phyloP scores from a whole-genome alignment of 2,888 invertebrate genomes.

The Zonitis immaculata region DNA sequence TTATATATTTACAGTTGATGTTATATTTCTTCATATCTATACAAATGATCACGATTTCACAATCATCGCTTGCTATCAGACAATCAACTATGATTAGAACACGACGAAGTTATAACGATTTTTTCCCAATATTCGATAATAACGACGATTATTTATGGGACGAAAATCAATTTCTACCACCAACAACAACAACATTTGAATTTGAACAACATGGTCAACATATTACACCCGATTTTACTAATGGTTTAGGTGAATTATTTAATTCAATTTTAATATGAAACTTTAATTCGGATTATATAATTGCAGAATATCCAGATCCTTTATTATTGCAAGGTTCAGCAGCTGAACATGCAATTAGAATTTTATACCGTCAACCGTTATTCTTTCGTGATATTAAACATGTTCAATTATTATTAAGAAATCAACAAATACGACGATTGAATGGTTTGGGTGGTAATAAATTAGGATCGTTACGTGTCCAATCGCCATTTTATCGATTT shows the following conservation, averaged over 20 bases:
- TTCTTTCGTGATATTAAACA: slow-evolving; percentile 65
- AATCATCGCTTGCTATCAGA: neutral
- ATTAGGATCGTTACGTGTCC: slow-evolving; percentile 58
- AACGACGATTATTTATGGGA: neutral
- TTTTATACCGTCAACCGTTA: slow-evolving; percentile 53
- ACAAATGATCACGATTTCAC: neutral
- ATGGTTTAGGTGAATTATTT: slow-evolving; percentile 43
- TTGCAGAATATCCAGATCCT: slow-evolving; percentile 53
- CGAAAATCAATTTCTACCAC: slow-evolving; percentile 34
- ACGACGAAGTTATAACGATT: neutral
- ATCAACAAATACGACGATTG: slow-evolving; percentile 56
- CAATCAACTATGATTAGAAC: neutral
- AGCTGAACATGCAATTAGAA: slow-evolving; percentile 54
- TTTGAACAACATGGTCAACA: slow-evolving; percentile 46
- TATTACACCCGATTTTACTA: slow-evolving; percentile 45
- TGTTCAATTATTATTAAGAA: slow-evolving; percentile 55
- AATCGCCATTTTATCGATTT: slow-evolving; percentile 53
- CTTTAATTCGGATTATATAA: neutral
- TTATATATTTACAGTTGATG: neutral
- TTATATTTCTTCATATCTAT: neutral
- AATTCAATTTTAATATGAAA: neutral
- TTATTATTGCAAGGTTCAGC: slow-evolving; percentile 57
- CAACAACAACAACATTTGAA: slow-evolving; percentile 20
- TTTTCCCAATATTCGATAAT: neutral
- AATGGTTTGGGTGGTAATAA: slow-evolving; percentile 59